Base-by-base conservation (phyloP, 64 coral and sea anemone species). In the Montipora efflorescens region DNA sequence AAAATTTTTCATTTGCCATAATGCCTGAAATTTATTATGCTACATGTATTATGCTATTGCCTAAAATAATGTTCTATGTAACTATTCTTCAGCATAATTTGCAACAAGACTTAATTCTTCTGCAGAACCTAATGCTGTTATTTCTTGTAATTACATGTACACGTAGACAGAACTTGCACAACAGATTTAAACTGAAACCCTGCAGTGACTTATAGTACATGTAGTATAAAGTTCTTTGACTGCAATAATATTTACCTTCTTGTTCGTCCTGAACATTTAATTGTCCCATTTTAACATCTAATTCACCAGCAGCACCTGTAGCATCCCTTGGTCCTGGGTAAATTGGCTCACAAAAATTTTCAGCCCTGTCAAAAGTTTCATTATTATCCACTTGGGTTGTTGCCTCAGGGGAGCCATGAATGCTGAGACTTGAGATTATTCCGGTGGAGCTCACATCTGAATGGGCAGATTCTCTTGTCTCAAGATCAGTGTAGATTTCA, bases 391-490 rank as follows among this genome's bases (percentile, higher is more conserved):
- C 45, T 28, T 59, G 20, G 5, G 53, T 75, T 68, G 36, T 62
- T 8, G 18, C 50, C 36, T 94, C 88, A 18, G 44, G 46, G 15
- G 92, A 94, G 1, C 95, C 95, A 67, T 94, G 93, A 16, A 89
- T 94, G 48, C 95, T 97, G 11, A 97, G 81, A 75, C 92, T 97
- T 14, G 95, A 97, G 9, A 97, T 97, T 2, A 90, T 75, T 11
- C 95, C 95, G 44, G 46, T 79, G 25, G 84, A 43, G 18, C 45
- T 91, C 36, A 58, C 48, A 53, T 73, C 81, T 19, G 82, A 90
- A 20, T 88, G 14, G 4, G 69, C 69, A 10, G 81, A 68, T 19
- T 25, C 16, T 25, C 25, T 88, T 11, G 47, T 64, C 75, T 92
- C 90, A 52, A 81, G 90, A 52, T 80, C 89, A 28, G 82, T 90